phyloP scores from a whole-genome alignment of 2,888 invertebrate genomes.

The Ditylenchus weischeri region DNA sequence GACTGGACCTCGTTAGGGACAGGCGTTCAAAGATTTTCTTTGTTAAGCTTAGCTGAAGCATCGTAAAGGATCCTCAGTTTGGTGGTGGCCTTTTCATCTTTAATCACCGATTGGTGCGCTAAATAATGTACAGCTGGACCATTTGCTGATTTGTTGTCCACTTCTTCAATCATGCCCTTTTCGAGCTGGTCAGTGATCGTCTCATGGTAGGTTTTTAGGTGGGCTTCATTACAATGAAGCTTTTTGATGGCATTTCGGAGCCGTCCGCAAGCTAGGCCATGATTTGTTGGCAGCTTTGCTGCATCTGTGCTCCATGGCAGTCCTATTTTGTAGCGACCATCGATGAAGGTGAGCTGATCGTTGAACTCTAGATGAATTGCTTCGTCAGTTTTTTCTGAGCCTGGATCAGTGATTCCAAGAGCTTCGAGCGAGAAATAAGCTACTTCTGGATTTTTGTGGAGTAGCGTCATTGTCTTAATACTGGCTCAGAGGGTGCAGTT shows the following conservation, averaged over 20 bases:
- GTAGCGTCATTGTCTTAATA: too few relatives aligned
- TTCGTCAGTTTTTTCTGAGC: not conserved
- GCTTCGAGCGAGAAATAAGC: too few relatives aligned
- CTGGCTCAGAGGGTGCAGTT: too few relatives aligned
- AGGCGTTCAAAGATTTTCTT: too few relatives aligned
- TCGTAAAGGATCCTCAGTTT: conserved; percentile 22
- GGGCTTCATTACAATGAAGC: not conserved
- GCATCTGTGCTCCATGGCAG: not conserved
- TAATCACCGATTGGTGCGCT: too few relatives aligned
- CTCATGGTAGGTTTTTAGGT: not conserved
- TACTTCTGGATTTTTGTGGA: too few relatives aligned
- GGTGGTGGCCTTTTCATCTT: too few relatives aligned
- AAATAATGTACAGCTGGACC: too few relatives aligned
- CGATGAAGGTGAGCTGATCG: not conserved
- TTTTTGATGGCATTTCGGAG: not conserved
- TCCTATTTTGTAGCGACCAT: not conserved
- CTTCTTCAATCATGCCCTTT: conserved; percentile 2
- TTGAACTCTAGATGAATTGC: not conserved
- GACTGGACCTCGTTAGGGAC: too few relatives aligned
- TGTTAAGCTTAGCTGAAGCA: conserved; percentile 19
- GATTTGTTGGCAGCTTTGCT: not conserved
- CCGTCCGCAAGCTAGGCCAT: not conserved
- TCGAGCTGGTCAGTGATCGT: not conserved
- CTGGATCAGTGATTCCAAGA: too few relatives aligned
- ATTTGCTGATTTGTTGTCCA: conserved; percentile 25